A percentile compares a stretch with the other conserved stretches of the same genome.
phyloP scores from a whole-genome alignment of 1,140 invertebrate genomes.

The Diprion similis region DNA sequence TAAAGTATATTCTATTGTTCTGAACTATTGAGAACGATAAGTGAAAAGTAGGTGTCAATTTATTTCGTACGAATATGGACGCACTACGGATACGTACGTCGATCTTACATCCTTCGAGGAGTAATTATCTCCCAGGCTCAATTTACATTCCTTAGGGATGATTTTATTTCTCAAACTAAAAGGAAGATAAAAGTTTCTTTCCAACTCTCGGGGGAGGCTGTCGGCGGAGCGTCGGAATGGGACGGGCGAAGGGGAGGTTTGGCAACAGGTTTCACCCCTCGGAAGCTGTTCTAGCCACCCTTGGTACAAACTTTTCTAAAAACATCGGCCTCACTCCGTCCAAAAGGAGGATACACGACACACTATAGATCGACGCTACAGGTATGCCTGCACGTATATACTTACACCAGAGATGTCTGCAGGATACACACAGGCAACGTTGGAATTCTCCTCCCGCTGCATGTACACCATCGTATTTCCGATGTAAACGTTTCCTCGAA shows the following conservation, averaged over 20 bases:
- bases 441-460: too few species aligned
- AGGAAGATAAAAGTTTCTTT: slow-evolving; percentile 29
- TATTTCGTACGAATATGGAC: too few species aligned
- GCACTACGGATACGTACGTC: too few species aligned
- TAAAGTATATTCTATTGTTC: too few species aligned
- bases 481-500: too few species aligned
- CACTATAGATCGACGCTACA: not conserved
- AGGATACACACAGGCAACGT: too few species aligned
- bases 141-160: slow-evolving; percentile 40
- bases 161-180: slow-evolving; percentile 20
- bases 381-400: slow-evolving; percentile 3
- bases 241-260: slow-evolving; percentile 33
- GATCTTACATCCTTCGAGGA: slow-evolving; percentile 2
- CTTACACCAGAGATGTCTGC: not conserved
- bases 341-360: not conserved
- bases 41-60: too few species aligned
- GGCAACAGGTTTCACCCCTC: slow-evolving; percentile 55
- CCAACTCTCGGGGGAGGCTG: slow-evolving; percentile 19
- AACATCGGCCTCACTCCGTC: slow-evolving; percentile 41
- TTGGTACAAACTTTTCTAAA: slow-evolving; percentile 47
- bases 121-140: slow-evolving; percentile 25
- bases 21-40: too few species aligned
- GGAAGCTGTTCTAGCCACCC: slow-evolving; percentile 17
- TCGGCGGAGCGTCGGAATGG: slow-evolving; percentile 5
- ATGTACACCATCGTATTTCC: too few species aligned